These are phyloP conservation scores for Varroa destructor DNA, from an alignment of 1,140 invertebrate genomes.

Conservation along the genomic window DNA sequence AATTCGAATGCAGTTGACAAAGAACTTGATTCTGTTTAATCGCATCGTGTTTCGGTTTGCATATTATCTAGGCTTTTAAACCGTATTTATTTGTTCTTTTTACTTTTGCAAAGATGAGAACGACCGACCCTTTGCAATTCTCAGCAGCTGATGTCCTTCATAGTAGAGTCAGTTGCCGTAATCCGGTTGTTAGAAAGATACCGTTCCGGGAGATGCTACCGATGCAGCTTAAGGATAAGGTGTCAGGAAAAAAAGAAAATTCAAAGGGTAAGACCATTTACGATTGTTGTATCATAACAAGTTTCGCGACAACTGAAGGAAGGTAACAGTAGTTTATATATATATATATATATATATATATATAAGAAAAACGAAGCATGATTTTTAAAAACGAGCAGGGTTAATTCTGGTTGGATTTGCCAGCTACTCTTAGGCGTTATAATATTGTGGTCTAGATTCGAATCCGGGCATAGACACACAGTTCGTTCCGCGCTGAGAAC, in stretches of 20 bases:
- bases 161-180: not conserved
- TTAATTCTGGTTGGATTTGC: too few relatives aligned
- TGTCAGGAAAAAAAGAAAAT: not conserved
- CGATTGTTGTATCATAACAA: not conserved
- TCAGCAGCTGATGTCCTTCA: not conserved
- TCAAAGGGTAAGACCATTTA: not conserved
- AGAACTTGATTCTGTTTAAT: not conserved
- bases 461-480: too few relatives aligned
- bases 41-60: not conserved
- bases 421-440: too few relatives aligned
- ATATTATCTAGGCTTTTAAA: too few relatives aligned
- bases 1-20: too few relatives aligned
- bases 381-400: too few relatives aligned
- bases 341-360: too few relatives aligned
- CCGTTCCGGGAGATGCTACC: conserved; percentile 2
- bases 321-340: too few relatives aligned
- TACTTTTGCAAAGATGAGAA: not conserved
- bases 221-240: conserved; percentile 15
- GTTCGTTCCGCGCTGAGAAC: too few relatives aligned
- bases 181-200: not conserved
- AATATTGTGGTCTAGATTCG: too few relatives aligned
- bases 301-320: too few relatives aligned
- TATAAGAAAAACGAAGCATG: too few relatives aligned
- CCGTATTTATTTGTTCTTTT: not conserved
- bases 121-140: conserved; percentile 11